A percentile compares a stretch with the other conserved stretches of the same genome.
Evolutionary conservation across 2,113 vertebrate genomes (phyloP).

Genomic region (Toxotes jaculatrix): DNA sequence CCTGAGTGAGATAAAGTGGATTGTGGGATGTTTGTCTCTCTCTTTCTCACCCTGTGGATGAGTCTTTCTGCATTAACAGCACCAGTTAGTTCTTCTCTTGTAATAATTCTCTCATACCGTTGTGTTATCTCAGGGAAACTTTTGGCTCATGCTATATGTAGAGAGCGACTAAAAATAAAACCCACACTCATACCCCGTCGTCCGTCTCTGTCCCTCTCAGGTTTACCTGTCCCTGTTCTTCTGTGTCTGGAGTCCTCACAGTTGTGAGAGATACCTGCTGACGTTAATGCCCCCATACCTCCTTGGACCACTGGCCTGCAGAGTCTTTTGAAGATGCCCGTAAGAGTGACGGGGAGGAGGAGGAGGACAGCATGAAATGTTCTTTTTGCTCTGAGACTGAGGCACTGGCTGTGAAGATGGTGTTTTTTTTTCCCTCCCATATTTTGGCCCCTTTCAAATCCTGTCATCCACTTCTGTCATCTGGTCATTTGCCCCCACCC

Average conservation of each 20-base stretch:
- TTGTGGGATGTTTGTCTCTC: slow-evolving; percentile 54
- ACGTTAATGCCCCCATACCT: slow-evolving; percentile 52
- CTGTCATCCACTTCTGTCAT: slow-evolving; percentile 45
- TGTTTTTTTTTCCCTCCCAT: slow-evolving; percentile 42
- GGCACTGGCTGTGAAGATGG: slow-evolving; percentile 65
- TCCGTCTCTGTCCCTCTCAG: slow-evolving; percentile 47
- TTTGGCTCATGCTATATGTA: background rate
- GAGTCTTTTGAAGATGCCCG: slow-evolving; percentile 52
- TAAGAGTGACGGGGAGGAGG: slow-evolving; percentile 55
- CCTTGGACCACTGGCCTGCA: slow-evolving; percentile 64
- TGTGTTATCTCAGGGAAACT: background rate
- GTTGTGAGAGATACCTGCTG: slow-evolving; percentile 68
- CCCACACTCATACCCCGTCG: background rate
- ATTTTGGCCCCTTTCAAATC: slow-evolving; percentile 46
- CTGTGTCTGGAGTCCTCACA: slow-evolving; percentile 58
- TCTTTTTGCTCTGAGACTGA: slow-evolving; percentile 71
- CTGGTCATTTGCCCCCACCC: background rate
- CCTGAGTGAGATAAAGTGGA: slow-evolving; percentile 58
- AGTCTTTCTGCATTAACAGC: slow-evolving; percentile 30
- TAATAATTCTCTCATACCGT: background rate
- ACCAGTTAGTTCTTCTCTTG: slow-evolving; percentile 8
- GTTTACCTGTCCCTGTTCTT: slow-evolving; percentile 60
- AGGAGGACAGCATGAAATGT: slow-evolving; percentile 70
- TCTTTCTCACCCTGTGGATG: slow-evolving; percentile 41
- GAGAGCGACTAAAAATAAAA: background rate